Conservation (phyloP, 2,888 invertebrate genomes). For the Xylocampa areola region DNA sequence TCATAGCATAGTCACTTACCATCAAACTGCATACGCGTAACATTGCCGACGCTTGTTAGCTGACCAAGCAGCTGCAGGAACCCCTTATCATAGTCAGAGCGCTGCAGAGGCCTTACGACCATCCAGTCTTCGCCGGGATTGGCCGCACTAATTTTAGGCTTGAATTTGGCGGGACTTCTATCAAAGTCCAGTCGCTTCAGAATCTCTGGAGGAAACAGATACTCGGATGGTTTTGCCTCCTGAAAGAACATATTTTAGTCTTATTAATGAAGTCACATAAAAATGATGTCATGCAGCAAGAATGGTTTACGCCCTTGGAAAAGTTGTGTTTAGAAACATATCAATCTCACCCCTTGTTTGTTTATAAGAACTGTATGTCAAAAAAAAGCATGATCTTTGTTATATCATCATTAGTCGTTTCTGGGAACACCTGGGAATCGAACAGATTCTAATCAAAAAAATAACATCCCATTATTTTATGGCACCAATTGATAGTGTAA, state of each 20-base stretch:
- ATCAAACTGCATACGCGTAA: conserved; percentile 94
- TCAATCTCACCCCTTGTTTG: too few species aligned
- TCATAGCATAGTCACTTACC: conserved; percentile 89
- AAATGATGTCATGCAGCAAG: too few species aligned
- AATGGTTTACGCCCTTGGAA: too few species aligned
- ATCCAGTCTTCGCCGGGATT: conserved; percentile 94
- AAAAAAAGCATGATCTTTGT: too few species aligned
- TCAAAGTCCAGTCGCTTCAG: conserved; percentile 92
- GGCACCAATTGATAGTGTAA: too few species aligned
- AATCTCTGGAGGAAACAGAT: conserved; percentile 92
- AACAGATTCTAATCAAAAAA: too few species aligned
- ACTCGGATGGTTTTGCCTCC: conserved; percentile 83
- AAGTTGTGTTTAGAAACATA: too few species aligned
- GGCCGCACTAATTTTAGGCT: conserved; percentile 92
- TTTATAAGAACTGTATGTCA: too few species aligned
- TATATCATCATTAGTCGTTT: too few species aligned
- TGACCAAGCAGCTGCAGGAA: conserved; percentile 95
- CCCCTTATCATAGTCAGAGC: conserved; percentile 95
- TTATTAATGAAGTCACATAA: too few species aligned
- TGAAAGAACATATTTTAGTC: conserved; percentile 61
- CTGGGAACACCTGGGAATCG: too few species aligned
- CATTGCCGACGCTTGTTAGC: conserved; percentile 95
- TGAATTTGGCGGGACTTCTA: conserved; percentile 91
- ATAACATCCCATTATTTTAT: too few species aligned
- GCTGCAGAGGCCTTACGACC: conserved; percentile 93